Conservation (phyloP, 1,140 invertebrate species). For the Heliconius eleuchia region DNA sequence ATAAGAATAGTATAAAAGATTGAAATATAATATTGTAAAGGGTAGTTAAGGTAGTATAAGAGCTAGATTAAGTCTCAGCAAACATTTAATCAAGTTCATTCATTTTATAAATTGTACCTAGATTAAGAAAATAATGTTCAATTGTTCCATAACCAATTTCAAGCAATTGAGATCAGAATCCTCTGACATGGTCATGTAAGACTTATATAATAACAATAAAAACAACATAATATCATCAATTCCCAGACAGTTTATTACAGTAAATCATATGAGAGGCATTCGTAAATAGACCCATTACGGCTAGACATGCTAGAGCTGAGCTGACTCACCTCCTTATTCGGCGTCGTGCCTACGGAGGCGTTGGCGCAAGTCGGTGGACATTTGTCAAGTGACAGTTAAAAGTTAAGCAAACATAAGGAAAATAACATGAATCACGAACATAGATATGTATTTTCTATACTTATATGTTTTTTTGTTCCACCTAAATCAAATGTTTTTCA, state of each 20-base stretch:
- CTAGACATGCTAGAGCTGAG: conserved; percentile 32
- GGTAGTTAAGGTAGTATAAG: too few relatives aligned
- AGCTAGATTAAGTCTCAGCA: too few relatives aligned
- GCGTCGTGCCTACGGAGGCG: conserved; percentile 27
- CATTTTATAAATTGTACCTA: too few relatives aligned
- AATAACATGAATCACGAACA: not conserved
- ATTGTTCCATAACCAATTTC: not conserved
- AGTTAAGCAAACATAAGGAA: conserved; percentile 24
- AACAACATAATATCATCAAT: not conserved
- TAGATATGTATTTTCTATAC: not conserved
- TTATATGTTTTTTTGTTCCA: too few relatives aligned
- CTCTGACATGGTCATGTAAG: not conserved
- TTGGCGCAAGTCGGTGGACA: conserved; percentile 16
- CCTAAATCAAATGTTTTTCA: too few relatives aligned
- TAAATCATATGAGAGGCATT: conserved; percentile 36
- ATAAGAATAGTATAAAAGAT: not conserved
- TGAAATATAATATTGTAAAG: not conserved
- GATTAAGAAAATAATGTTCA: too few relatives aligned
- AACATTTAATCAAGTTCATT: too few relatives aligned
- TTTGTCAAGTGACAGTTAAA: conserved; percentile 34
- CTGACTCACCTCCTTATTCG: conserved; percentile 36
- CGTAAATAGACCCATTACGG: conserved; percentile 41
- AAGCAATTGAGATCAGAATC: not conserved
- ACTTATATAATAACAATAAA: too few relatives aligned
- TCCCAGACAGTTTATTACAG: conserved; percentile 23